These are phyloP conservation scores for Tuberolachnus salignus DNA, from an alignment of 2,888 invertebrate species.

Conservation along the genomic window DNA sequence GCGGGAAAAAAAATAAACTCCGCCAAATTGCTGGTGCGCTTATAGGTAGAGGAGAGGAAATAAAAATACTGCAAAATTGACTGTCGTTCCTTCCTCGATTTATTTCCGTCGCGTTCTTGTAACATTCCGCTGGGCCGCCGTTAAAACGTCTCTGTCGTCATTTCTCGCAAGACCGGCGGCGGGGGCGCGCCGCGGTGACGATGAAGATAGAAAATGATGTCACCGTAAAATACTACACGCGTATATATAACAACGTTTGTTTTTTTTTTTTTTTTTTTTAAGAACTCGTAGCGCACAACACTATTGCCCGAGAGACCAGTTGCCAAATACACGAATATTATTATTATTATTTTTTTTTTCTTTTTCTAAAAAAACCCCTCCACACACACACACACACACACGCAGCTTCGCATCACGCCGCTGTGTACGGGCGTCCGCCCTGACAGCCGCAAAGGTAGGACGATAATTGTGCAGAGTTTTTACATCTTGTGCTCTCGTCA, in stretches of 20 bases:
- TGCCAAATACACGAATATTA: not conserved
- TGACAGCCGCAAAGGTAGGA: no score
- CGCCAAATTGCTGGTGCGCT: slow-evolving; percentile 33
- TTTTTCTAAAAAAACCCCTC: no score
- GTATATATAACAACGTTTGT: not conserved
- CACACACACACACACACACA: no score
- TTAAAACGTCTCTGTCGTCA: slow-evolving; percentile 41
- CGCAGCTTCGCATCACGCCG: no score
- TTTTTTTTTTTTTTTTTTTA: not conserved
- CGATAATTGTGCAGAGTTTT: no score
- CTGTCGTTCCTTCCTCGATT: slow-evolving; percentile 45
- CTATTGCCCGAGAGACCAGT: no score
- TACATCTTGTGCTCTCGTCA: no score
- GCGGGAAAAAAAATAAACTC: slow-evolving; percentile 21
- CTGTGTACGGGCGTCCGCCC: no score
- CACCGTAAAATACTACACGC: slow-evolving; percentile 1
- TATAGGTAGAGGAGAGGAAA: slow-evolving; percentile 26
- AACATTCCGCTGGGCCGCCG: slow-evolving; percentile 18
- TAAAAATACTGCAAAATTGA: slow-evolving; percentile 45
- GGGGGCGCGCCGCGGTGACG: slow-evolving; percentile 12
- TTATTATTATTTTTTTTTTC: no score
- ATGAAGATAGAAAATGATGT: slow-evolving; percentile 49
- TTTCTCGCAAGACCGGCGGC: slow-evolving; percentile 19
- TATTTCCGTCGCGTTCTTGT: slow-evolving; percentile 44
- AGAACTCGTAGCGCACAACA: not conserved